Conservation (phyloP, 2,797 vertebrate genomes). For the Champsocephalus esox region DNA sequence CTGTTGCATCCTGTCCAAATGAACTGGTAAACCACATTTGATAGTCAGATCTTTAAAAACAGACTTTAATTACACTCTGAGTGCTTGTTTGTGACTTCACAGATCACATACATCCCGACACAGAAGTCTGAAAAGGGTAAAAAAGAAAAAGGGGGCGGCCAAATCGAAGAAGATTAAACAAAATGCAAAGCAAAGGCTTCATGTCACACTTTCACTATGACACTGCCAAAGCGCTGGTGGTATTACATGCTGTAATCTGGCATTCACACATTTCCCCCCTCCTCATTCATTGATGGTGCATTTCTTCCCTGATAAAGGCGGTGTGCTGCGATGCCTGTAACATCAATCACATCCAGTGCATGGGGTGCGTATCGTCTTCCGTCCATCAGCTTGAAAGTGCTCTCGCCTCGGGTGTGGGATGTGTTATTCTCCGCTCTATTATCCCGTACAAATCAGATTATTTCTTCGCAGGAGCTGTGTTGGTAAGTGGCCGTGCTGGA, state of each 20-base stretch:
- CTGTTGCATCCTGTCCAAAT: slow-evolving; percentile 11
- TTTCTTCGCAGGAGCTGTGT: slow-evolving; percentile 24
- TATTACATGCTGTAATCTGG: slow-evolving; percentile 55
- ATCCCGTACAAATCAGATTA: slow-evolving; percentile 54
- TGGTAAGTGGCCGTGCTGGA: slow-evolving; percentile 30
- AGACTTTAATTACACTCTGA: slow-evolving; percentile 18
- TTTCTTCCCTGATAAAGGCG: slow-evolving; percentile 65
- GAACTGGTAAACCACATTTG: neutral
- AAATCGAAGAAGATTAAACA: slow-evolving; percentile 37
- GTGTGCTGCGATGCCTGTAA: slow-evolving; percentile 70
- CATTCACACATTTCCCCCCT: slow-evolving; percentile 40
- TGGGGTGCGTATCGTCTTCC: slow-evolving; percentile 65
- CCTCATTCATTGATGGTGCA: slow-evolving; percentile 57
- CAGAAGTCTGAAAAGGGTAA: slow-evolving; percentile 33
- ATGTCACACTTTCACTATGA: slow-evolving; percentile 31
- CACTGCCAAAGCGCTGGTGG: slow-evolving; percentile 26
- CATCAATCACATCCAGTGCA: slow-evolving; percentile 77
- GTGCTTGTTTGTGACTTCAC: slow-evolving; percentile 20
- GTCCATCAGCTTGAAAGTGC: slow-evolving; percentile 76
- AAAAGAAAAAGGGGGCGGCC: slow-evolving; percentile 26
- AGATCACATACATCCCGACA: slow-evolving; percentile 4
- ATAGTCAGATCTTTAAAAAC: neutral
- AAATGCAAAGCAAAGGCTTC: slow-evolving; percentile 27
- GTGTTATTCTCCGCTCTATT: slow-evolving; percentile 55
- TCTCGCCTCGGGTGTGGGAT: slow-evolving; percentile 75